Conservation (phyloP, 2,113 vertebrate genomes). For the Embiotoca jacksoni region DNA sequence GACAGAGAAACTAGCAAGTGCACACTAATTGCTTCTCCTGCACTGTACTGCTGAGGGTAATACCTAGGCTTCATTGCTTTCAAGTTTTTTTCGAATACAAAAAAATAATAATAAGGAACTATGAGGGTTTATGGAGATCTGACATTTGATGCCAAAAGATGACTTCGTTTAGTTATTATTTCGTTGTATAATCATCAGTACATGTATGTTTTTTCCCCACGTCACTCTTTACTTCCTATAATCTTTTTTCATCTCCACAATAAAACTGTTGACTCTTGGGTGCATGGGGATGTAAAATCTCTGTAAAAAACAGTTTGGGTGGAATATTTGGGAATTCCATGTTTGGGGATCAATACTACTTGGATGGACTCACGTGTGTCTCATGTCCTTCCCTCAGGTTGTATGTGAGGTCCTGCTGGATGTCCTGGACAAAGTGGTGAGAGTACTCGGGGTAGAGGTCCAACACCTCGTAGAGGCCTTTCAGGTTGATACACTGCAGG, state of each 20-base stretch:
- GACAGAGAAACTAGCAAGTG: conserved; percentile 3
- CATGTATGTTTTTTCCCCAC: too few species aligned
- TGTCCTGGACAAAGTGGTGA: conserved; percentile 93
- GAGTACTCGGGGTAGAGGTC: conserved; percentile 97
- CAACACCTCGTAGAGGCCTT: conserved; percentile 94
- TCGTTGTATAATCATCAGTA: too few species aligned
- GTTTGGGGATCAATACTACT: not conserved
- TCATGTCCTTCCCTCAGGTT: conserved; percentile 96
- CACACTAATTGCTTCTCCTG: conserved; percentile 20
- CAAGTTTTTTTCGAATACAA: not conserved
- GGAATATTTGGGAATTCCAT: not conserved
- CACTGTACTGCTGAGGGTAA: conserved; percentile 11
- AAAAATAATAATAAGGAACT: not conserved
- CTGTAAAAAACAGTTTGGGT: not conserved
- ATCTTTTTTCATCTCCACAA: too few species aligned
- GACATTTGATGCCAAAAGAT: too few species aligned
- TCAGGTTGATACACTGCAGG: conserved; percentile 95
- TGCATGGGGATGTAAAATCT: too few species aligned
- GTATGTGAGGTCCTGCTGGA: conserved; percentile 96
- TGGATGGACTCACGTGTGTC: conserved; percentile 89
- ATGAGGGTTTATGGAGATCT: not conserved
- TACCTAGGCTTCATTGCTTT: conserved; percentile 11
- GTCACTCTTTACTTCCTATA: too few species aligned
- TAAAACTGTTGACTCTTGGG: too few species aligned
- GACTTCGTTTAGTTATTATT: too few species aligned